Percentiles rank a stretch among this genome's conserved stretches.
phyloP scores from a whole-genome alignment of 1,140 invertebrate genomes.

The Spodoptera frugiperda region DNA sequence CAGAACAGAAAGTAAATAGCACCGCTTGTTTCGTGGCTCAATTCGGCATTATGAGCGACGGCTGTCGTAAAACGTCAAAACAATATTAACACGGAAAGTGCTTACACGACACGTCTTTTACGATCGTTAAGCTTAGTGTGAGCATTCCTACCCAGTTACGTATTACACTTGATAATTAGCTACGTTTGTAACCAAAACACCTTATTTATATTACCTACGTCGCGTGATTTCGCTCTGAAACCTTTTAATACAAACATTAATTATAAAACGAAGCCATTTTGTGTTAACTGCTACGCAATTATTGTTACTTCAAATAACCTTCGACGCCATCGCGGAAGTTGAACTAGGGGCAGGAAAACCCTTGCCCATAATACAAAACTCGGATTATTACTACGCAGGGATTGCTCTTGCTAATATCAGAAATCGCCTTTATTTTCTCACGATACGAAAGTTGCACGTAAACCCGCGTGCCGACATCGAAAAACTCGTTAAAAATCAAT shows the following conservation, averaged over 20 bases:
- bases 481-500: conserved; percentile 64
- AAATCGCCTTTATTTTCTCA: conserved; percentile 36
- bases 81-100: conserved; percentile 47
- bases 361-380: conserved; percentile 1
- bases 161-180: conserved; percentile 25
- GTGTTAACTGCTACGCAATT: background rate
- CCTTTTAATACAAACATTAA: background rate
- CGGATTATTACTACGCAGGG: conserved; percentile 32
- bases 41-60: conserved; percentile 36
- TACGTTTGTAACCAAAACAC: conserved; percentile 18
- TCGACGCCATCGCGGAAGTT: background rate
- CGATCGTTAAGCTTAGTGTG: conserved; percentile 28
- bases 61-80: conserved; percentile 50
- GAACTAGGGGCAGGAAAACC: background rate
- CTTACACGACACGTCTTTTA: conserved; percentile 40
- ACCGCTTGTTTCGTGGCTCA: conserved; percentile 13
- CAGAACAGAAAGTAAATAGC: background rate
- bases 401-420: conserved; percentile 21
- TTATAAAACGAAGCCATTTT: no score
- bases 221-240: background rate
- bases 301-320: background rate
- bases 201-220: conserved; percentile 25
- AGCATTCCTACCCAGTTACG: background rate
- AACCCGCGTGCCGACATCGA: conserved; percentile 19
- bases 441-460: conserved; percentile 35